Evolutionary conservation across 2,113 vertebrate genomes (phyloP), one percentile per base, ranked within the genome.

Genomic region (Prunella himalayana): DNA sequence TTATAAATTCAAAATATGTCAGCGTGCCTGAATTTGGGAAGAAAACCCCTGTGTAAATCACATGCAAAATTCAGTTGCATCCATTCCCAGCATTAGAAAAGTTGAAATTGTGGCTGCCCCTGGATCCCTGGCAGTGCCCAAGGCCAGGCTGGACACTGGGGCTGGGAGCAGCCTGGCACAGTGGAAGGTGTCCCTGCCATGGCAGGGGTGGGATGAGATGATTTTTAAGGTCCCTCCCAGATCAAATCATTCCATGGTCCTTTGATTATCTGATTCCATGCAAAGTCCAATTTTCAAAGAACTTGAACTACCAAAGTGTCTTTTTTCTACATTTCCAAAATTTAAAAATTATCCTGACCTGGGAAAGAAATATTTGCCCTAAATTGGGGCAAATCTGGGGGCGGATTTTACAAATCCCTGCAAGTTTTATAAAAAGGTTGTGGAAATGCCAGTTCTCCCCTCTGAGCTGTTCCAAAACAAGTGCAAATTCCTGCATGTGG

Each of bases 221-320:
- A 0, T 2, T 2, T 49, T 41, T 30, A 1, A 57, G 2, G 1
- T 54, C 47, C 8, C 19, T 61, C 4, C 47, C 28, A 24, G 5
- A 24, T 2, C n/a, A 61, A 54, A 16, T 30, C 28, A 24, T 30
- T 45, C 54, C 7, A 0, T 4, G 7, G 2, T 68, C 10, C 39
- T n/a, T 37, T 45, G 18, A 31, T 63, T 22, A 53, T 19, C 27
- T 33, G 15, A 35, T 42, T 41, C 57, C 35, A 22, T 22, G 11
- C 24, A 22, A 80, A 65, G 13, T 18, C 7, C 35, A 39, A 27
- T 30, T 78, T 78, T 53, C 16, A 65, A 56, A 56, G 7, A 27
- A 24, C 18, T 2, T 14, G 5, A 63, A 35, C 64, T 44, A 11
- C 7, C 44, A 51, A 20, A 37, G 24, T n/a, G 7, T 31, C 14